Conservation (phyloP, 2,113 vertebrate species). For the Psilopsiagon aymara region DNA sequence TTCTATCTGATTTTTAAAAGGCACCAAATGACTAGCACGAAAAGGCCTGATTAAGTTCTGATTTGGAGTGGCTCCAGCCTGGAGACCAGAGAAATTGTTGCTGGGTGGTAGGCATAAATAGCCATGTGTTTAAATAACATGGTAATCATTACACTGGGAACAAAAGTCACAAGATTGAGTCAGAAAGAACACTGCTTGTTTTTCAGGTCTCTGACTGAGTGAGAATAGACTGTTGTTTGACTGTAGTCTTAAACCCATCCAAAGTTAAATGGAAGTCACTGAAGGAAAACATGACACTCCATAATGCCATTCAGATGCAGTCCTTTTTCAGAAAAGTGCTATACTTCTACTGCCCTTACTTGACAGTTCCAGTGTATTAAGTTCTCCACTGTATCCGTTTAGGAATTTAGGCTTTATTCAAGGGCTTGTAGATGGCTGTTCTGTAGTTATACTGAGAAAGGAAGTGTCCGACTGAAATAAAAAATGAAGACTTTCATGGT, state of each 20-base stretch:
- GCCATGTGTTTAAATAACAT: background rate
- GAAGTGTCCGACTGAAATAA: background rate
- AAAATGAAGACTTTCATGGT: background rate
- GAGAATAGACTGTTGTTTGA: background rate
- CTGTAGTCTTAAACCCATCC: background rate
- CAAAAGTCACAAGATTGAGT: background rate
- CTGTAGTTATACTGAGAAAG: background rate
- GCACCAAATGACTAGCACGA: background rate
- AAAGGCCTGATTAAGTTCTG: background rate
- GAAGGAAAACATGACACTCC: background rate
- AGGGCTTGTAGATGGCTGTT: background rate
- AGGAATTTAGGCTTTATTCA: background rate
- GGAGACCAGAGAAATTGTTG: background rate
- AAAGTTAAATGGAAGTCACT: background rate
- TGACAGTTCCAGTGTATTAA: background rate
- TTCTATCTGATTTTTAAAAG: background rate
- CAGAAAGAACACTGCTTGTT: background rate
- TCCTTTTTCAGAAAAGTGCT: background rate
- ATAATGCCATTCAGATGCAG: background rate
- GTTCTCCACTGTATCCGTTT: background rate
- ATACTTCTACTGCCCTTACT: background rate
- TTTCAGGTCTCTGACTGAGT: background rate
- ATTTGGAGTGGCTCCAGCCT: background rate
- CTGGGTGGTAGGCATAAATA: background rate
- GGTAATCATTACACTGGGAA: background rate